These are phyloP conservation scores for Cabera pusaria DNA, from an alignment of 2,888 invertebrate species.

Conservation along the genomic window DNA sequence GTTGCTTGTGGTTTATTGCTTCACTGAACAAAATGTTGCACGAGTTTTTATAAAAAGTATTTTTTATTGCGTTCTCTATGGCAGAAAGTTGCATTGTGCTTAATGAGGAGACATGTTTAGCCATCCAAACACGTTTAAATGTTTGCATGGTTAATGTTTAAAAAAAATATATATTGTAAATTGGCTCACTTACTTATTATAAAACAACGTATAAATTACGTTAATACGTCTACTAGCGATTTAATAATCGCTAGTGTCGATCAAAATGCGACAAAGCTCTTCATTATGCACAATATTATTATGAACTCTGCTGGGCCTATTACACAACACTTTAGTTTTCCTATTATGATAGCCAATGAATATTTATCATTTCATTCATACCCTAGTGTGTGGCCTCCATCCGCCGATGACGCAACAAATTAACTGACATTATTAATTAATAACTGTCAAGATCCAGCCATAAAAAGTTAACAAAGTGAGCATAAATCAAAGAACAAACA, in stretches of 20 bases:
- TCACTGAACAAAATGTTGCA: too few relatives aligned
- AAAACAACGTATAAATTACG: too few relatives aligned
- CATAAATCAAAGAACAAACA: slow-evolving; percentile 66
- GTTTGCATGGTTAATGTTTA: too few relatives aligned
- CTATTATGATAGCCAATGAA: slow-evolving; percentile 16
- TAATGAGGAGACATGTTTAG: too few relatives aligned
- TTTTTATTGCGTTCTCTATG: too few relatives aligned
- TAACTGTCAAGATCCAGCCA: slow-evolving; percentile 44
- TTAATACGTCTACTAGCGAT: too few relatives aligned
- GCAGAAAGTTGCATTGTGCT: too few relatives aligned
- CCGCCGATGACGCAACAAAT: slow-evolving; percentile 36
- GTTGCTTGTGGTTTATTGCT: slow-evolving; percentile 8
- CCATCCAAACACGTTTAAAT: too few relatives aligned
- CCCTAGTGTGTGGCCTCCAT: slow-evolving; percentile 16
- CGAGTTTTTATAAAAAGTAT: too few relatives aligned
- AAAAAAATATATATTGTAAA: too few relatives aligned
- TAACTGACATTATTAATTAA: slow-evolving; percentile 45
- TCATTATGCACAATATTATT: slow-evolving; percentile 12
- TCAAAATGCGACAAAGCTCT: slow-evolving; percentile 6
- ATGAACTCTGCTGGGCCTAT: slow-evolving; percentile 8
- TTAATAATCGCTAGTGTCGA: too few relatives aligned
- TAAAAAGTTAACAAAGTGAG: slow-evolving; percentile 42
- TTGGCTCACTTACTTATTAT: too few relatives aligned
- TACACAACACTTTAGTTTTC: slow-evolving; percentile 10
- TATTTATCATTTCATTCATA: slow-evolving; percentile 22